Evolutionary conservation across 1,140 invertebrate species (phyloP).

Genomic region (Olivierus martensii): DNA sequence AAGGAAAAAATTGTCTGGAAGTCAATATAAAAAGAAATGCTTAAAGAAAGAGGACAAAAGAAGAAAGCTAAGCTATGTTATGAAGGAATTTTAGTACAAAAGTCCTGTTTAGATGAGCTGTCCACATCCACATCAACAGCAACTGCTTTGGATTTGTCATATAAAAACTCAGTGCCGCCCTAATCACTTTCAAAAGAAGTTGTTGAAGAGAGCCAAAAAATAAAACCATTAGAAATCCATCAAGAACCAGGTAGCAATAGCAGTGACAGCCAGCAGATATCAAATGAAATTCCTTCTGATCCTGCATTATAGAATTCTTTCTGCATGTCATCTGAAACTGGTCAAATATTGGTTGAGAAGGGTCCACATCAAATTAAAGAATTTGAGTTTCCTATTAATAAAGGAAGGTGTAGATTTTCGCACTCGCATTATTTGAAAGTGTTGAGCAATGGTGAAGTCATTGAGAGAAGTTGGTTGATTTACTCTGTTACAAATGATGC

Average conservation of each 20-base stretch:
- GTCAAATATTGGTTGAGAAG: background rate
- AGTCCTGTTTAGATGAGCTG: too few species aligned
- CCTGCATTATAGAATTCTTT: background rate
- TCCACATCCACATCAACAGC: too few species aligned
- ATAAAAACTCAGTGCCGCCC: background rate
- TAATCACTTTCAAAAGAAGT: background rate
- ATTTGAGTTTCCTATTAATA: background rate
- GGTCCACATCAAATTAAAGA: conserved; percentile 1
- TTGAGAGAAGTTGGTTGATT: background rate
- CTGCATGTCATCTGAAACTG: background rate
- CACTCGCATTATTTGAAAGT: background rate
- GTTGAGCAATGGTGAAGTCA: background rate
- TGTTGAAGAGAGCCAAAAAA: background rate
- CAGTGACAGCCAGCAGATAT: background rate
- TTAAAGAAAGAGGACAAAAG: too few species aligned
- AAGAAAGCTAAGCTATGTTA: too few species aligned
- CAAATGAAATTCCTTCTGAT: background rate
- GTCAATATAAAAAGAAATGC: too few species aligned
- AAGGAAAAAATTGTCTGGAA: too few species aligned
- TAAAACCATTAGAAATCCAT: background rate
- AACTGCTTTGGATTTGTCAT: background rate
- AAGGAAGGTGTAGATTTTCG: background rate
- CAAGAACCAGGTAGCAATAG: background rate
- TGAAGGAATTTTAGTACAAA: too few species aligned
- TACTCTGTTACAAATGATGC: background rate